phyloP scores from a whole-genome alignment of 2,113 vertebrate genomes.

The Oreochromis aureus region DNA sequence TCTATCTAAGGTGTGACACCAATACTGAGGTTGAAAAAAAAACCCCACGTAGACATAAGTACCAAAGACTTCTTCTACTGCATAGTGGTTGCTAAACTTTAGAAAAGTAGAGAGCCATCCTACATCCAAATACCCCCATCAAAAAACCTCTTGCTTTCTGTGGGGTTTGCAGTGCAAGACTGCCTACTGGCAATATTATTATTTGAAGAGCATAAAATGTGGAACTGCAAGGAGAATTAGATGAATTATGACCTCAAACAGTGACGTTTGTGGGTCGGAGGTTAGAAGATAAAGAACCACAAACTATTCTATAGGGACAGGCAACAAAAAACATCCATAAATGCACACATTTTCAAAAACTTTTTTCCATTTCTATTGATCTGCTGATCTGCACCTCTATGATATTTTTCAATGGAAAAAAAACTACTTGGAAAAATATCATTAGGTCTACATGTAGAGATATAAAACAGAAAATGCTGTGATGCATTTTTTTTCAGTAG shows the following conservation, averaged over 20 bases:
- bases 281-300: not conserved
- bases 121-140: not conserved
- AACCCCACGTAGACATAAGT: not conserved
- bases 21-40: rapidly evolving
- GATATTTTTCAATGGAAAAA: not conserved
- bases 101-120: not conserved
- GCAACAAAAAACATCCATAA: not conserved
- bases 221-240: not conserved
- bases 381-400: not conserved
- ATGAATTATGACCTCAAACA: not conserved
- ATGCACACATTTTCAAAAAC: not conserved
- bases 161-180: not conserved
- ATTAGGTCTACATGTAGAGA: not conserved
- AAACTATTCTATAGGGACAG: not conserved
- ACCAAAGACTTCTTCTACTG: no score
- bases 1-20: not conserved
- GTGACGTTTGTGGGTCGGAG: not conserved
- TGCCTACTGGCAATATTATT: not conserved
- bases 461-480: not conserved
- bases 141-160: not conserved
- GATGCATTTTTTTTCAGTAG: not conserved
- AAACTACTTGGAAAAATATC: not conserved
- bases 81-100: not conserved
- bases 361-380: not conserved
- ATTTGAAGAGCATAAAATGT: not conserved